These are phyloP conservation scores for Bos javanicus DNA, from an alignment of 2,113 vertebrate species.

Conservation along the genomic window DNA sequence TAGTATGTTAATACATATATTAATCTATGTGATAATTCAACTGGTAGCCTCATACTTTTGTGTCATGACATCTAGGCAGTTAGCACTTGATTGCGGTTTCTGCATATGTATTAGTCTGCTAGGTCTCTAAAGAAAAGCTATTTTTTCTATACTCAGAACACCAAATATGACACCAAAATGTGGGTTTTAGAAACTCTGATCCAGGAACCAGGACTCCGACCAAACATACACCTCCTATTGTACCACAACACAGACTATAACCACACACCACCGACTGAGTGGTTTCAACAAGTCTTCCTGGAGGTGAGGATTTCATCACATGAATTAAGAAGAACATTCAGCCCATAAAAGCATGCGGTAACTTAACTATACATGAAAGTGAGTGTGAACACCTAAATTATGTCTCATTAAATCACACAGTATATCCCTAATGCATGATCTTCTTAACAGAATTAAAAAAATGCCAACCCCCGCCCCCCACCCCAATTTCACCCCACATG, in stretches of 20 bases:
- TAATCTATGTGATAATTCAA: background rate
- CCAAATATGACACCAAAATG: background rate
- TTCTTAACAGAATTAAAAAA: background rate
- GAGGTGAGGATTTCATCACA: background rate
- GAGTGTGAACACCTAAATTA: background rate
- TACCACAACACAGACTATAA: background rate
- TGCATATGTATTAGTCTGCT: background rate
- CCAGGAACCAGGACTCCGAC: background rate
- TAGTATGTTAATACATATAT: background rate
- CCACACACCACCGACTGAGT: background rate
- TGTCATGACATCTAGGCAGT: background rate
- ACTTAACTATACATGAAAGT: background rate
- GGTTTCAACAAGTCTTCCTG: background rate
- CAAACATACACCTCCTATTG: background rate
- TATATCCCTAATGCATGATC: background rate
- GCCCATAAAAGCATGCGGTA: background rate
- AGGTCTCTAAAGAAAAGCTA: background rate
- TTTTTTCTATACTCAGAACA: background rate
- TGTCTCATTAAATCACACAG: background rate
- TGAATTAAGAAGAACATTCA: background rate
- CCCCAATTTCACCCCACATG: background rate
- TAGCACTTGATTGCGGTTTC: background rate
- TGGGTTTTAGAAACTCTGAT: background rate
- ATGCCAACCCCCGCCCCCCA: background rate
- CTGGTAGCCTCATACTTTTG: background rate